Conservation (phyloP, 2,113 vertebrate species). For the Tragelaphus buxtoni region DNA sequence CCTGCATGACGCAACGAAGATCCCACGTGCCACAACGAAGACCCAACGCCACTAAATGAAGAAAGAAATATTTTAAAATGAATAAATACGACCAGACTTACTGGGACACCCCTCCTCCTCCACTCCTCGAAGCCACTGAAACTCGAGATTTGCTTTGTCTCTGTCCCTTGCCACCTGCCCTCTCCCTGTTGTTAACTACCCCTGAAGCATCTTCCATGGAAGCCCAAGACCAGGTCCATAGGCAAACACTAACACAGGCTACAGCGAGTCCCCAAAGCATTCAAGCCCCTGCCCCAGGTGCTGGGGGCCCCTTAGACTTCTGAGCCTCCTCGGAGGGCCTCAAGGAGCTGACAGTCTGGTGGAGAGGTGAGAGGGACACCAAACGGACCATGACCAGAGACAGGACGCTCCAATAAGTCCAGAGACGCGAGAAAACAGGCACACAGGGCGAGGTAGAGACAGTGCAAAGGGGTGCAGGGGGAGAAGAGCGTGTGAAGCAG, state of each 20-base stretch:
- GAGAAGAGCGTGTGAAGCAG: neutral
- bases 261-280: neutral
- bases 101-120: neutral
- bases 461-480: accelerated
- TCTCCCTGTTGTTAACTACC: neutral
- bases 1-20: neutral
- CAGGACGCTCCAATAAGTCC: neutral
- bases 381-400: neutral
- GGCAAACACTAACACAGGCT: neutral
- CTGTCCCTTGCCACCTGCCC: neutral
- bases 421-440: neutral
- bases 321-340: neutral
- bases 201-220: neutral
- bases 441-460: accelerated
- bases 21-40: neutral
- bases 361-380: neutral
- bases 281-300: neutral
- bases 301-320: neutral
- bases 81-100: neutral
- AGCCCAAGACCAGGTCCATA: neutral
- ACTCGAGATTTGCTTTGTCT: neutral
- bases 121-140: neutral
- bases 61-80: neutral
- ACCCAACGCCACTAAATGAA: neutral
- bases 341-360: neutral